Evolutionary conservation across 2,888 invertebrate genomes (phyloP), one percentile per base, ranked within the genome.

Genomic region (Entomobrya proxima): DNA sequence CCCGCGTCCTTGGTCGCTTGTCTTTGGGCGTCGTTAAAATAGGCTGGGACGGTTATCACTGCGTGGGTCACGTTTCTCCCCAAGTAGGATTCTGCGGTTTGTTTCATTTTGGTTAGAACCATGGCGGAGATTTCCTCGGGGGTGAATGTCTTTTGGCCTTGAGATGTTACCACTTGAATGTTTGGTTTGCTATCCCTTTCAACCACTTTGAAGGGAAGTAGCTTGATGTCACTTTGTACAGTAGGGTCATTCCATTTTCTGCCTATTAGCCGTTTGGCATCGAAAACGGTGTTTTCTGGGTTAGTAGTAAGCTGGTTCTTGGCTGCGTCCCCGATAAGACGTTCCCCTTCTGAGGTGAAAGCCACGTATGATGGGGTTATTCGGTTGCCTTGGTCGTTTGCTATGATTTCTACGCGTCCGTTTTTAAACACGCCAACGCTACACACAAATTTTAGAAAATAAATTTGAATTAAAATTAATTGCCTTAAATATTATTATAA

Each of bases 1-100:
- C 99, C 99, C 89, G 99, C 99, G 93, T 99, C 99, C 92, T 98
- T 98, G 82, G 98, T 99, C 32, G 98, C 98, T 92, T 99, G 99
- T 93, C 99, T 95, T 69, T 99, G 99, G 88, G 98, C 99, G 92
- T 99, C 99, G 91, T 99, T 99, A 95, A 99, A 99, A 92, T 99
- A 99, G 32, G 98, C 98, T 7, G 98, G 98, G 0, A 98, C 98
- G 0, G 98, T 98, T 61, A 98, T 97, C 15, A 98, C 97, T 87
- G 97, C 97, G 91, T 96, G 94, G 0, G 94, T 95, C 21, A 94
- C 81, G n/a, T 86, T 87, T 72, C 87, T 87, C 5, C 88, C 88
- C 27, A 55, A 55, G n/a, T 55, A 55, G 6, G 55, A 9, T 18
- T n/a, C n/a, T n/a, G n/a, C n/a, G n/a, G n/a, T n/a, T n/a, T n/a